Evolutionary conservation across 2,797 vertebrate species (phyloP).

Genomic region (Vipera ursinii): DNA sequence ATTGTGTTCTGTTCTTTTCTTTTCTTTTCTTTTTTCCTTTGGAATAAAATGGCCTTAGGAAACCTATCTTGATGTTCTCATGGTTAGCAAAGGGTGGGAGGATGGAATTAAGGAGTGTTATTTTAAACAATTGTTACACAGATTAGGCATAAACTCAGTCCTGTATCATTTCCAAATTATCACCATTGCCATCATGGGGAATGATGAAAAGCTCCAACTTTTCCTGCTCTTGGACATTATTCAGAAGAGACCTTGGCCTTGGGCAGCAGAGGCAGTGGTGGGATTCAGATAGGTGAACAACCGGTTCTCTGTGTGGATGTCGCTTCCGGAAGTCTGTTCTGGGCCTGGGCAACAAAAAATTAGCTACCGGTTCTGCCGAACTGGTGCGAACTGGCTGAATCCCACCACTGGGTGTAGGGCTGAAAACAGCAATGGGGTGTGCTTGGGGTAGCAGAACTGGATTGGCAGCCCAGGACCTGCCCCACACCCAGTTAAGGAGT

Average conservation of each 20-base stretch:
- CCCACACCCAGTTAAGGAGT: background rate
- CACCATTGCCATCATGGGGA: background rate
- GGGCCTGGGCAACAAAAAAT: no score
- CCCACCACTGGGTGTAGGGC: background rate
- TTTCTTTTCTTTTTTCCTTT: background rate
- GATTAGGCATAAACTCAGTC: background rate
- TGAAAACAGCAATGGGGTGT: background rate
- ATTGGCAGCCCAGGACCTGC: background rate
- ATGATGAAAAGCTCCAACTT: background rate
- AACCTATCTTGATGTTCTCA: background rate
- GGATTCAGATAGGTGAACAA: no score
- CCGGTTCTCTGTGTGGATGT: no score
- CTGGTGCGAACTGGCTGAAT: no score
- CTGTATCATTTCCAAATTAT: background rate
- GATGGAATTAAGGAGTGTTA: background rate
- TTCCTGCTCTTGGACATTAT: background rate
- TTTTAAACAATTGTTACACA: background rate
- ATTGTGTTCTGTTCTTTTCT: background rate
- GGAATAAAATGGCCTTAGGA: background rate
- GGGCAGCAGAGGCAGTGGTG: background rate
- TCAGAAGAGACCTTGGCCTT: background rate
- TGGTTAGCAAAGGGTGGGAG: no score
- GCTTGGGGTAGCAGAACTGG: background rate
- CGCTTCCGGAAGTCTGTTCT: no score
- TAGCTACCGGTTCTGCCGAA: no score